Base-by-base conservation (phyloP, 2,797 vertebrate species). In the Pterois miles region DNA sequence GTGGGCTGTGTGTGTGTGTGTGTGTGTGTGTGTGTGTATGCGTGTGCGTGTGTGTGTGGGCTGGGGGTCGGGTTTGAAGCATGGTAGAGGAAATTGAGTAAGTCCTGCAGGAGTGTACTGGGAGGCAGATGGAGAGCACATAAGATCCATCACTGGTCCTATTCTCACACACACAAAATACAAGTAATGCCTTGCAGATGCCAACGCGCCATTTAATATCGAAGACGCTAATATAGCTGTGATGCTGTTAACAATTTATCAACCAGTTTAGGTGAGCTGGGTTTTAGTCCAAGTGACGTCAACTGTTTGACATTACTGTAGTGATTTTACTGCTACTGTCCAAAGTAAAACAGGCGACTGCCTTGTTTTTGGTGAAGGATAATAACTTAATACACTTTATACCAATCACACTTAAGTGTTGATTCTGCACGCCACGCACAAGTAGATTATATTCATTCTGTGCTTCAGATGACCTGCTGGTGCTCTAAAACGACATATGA, bases 41-140 rank as follows among this genome's bases (percentile, higher is more conserved):
- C 4, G 46, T 50, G 43, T 16, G 27, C 54, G 23, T 57, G 80
- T 80, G 68, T 63, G 16, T 7, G 34, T 34, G 57, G 46, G 56
- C 36, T 12, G 34, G 66, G 48, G 52, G 22, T 66, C 3, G n/a
- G 3, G 67, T 63, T 66, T 76, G 83, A 83, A 78, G 74, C 65
- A 79, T 70, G 34, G 60, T 31, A 23, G 74, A 65, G 81, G 70
- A 83, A 86, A 84, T 75, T 68, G 79, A 82, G 81, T 79, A 65
- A 80, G 88, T 81, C 82, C 78, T 88, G 83, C 65, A 71, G 58
- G 68, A 83, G 80, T 84, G 25, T 29, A 70, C 43, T 70, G 70
- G 46, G 75, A 88, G 72, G 71, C 67, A 80, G 78, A 82, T 65
- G 63, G 56, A 59, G 68, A 72, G 63, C 77, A 79, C 80, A 64